These are phyloP conservation scores for Otus scops DNA, from an alignment of 2,797 vertebrate species.

Conservation along the genomic window DNA sequence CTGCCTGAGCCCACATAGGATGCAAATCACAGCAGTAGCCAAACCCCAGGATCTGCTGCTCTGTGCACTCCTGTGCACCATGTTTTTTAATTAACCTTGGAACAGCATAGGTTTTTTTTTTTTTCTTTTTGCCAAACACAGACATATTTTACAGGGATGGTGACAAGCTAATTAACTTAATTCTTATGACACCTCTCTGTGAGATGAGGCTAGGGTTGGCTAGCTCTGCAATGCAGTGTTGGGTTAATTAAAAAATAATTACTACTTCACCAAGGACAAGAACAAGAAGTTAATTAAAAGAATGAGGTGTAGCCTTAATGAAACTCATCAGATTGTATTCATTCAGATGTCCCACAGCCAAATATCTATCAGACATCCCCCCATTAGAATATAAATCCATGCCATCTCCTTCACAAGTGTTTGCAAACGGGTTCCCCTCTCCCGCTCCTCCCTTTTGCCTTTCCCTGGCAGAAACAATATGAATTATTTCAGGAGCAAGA, in stretches of 20 bases:
- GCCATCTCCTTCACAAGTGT: neutral
- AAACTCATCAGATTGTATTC: constrained; percentile 68
- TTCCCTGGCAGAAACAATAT: neutral
- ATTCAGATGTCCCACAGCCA: constrained; percentile 48
- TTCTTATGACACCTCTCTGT: constrained; percentile 79
- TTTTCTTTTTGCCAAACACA: constrained; percentile 55
- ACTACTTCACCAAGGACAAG: constrained; percentile 78
- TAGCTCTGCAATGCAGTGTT: constrained; percentile 67
- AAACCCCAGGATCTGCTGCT: neutral
- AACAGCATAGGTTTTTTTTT: constrained; percentile 65
- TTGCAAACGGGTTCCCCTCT: neutral
- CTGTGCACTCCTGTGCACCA: neutral
- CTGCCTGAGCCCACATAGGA: neutral
- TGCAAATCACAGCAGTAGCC: neutral
- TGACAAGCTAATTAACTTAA: constrained; percentile 84
- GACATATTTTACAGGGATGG: constrained; percentile 75
- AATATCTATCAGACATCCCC: neutral
- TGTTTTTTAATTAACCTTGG: constrained; percentile 81
- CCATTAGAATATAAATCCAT: constrained; percentile 34
- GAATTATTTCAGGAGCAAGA: neutral
- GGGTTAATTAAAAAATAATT: constrained; percentile 84
- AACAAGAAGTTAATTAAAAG: constrained; percentile 85
- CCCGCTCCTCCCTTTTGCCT: neutral
- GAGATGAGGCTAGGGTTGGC: constrained; percentile 75
- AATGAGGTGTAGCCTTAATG: constrained; percentile 75